Base-by-base conservation (phyloP, 2,113 vertebrate genomes). In the Dendropsophus ebraccatus region DNA sequence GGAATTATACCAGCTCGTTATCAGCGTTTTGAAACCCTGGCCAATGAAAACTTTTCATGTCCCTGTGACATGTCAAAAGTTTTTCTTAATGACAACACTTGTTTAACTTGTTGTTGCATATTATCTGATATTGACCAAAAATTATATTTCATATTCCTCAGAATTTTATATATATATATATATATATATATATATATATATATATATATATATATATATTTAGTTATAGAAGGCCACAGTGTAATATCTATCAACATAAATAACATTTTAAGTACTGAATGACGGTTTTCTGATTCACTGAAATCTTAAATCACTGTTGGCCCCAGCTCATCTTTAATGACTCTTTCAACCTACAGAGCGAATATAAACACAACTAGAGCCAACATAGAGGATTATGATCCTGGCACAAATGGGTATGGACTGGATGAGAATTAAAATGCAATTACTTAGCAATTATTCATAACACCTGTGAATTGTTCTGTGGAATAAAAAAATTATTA, bases 361-460 rank as follows among this genome's bases (percentile, higher is more conserved):
- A 84, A 35, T 60, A 37, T 56, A 84, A 84, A 84, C 82, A 84
- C n/a, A 72, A 75, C 5, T 32, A 10, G 35, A 75, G 70, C 82
- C 82, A 84, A 28, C 70, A 60, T 23, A 60, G 50, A 35, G 70
- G 82, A 84, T 84, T 84, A 84, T 45, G 70, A 73, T 75, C 35
- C 70, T 84, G 70, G 82, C 35, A 75, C 70, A 75, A 28, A 82
- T 83, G 41, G 82, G 70, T 70, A 75, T 28, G 3, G 52, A 75
- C 70, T 35, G 6, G 70, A 41, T 84, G 52, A 60, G 52, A 84
- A 75, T 58, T n/a, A 47, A 74, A 84, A 74, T 84, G 35, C 82
- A 84, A 84, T 83, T 83, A 74, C 32, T 60, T 74, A 56, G 69
- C 23, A 83, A 83, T 84, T 84, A 56, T 73, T 83, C n/a, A 72